Base-by-base conservation (phyloP, 2,113 vertebrate species). In the Erinaceus europaeus region DNA sequence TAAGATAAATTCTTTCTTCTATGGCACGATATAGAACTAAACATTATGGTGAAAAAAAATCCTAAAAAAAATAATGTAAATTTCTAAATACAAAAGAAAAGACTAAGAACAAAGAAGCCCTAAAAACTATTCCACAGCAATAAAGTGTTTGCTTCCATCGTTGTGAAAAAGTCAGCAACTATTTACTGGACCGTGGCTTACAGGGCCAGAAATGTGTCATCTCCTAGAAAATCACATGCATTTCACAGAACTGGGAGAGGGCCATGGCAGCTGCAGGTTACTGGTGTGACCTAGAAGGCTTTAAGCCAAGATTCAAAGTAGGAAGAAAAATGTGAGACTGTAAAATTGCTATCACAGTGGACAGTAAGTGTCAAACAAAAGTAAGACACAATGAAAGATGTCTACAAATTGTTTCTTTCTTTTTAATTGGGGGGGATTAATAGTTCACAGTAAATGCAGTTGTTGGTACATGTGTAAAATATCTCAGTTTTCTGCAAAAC, bases 331-430 rank as follows among this genome's bases (percentile, higher is more conserved):
- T 74, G 13, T 50, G 61, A 83, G 38, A 69, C 42, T 18, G 4
- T 46, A 79, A 90, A 71, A 75, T 79, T n/a, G 25, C 73, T 82
- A 42, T 74, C 77, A 69, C 2, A 2, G 15, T 77, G 29, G 46
- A 78, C 2, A 80, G 55, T 1, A 48, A 36, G 23, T 48, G n/a
- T 90, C 52, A 9, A 88, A 90, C n/a, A 55, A 94, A 88, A 90
- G 73, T 25, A 83, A 84, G 14, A 34, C 21, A 34, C 21, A 34
- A 83, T 86, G 61, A 38, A 38, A 53, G 52, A 1, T 23, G 21
- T 27, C n/a, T 65, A 48, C 52, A 71, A 90, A 59, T 75, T 61
- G 52, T 32, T 69, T 72, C n/a, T n/a, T n/a, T n/a, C n/a, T n/a
- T n/a, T n/a, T n/a, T n/a, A n/a, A n/a, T n/a, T n/a, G n/a, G n/a